Percentiles rank a stretch among this genome's conserved stretches.
phyloP scores from a whole-genome alignment of 2,888 invertebrate genomes.

The Podabrus alpinus region DNA sequence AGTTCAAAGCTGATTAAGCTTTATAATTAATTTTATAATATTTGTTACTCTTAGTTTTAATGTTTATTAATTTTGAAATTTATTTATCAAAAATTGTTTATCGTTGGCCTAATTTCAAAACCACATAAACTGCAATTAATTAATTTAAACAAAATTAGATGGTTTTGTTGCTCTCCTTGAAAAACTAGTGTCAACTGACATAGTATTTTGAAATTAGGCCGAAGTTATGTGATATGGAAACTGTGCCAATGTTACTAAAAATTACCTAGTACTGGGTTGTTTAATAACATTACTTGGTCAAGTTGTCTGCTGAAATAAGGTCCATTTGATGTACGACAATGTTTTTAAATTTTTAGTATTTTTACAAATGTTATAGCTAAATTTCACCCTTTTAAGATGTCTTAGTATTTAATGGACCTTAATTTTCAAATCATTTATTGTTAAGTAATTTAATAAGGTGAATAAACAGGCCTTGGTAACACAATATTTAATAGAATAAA shows the following conservation, averaged over 20 bases:
- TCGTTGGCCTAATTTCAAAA: no score
- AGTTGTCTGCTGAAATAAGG: not conserved
- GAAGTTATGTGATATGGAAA: not conserved
- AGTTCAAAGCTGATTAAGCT: no score
- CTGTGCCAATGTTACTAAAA: not conserved
- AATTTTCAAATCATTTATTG: conserved; percentile 39
- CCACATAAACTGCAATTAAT: no score
- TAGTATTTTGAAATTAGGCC: no score
- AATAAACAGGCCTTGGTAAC: conserved; percentile 30
- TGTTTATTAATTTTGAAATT: not conserved
- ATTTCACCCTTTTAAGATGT: not conserved
- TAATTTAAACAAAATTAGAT: no score
- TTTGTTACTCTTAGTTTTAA: not conserved
- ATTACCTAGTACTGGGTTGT: not conserved
- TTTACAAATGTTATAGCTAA: no score
- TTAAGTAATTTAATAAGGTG: conserved; percentile 44
- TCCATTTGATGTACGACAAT: not conserved
- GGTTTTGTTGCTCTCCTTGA: no score
- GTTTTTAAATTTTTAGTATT: no score
- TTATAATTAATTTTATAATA: no score
- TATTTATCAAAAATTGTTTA: not conserved
- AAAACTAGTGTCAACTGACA: no score
- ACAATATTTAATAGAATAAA: not conserved
- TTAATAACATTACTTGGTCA: not conserved
- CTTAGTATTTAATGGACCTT: not conserved